Percentiles rank a stretch among this genome's conserved stretches.
phyloP scores from a whole-genome alignment of 2,797 vertebrate genomes.

The Delichon dasypus region DNA sequence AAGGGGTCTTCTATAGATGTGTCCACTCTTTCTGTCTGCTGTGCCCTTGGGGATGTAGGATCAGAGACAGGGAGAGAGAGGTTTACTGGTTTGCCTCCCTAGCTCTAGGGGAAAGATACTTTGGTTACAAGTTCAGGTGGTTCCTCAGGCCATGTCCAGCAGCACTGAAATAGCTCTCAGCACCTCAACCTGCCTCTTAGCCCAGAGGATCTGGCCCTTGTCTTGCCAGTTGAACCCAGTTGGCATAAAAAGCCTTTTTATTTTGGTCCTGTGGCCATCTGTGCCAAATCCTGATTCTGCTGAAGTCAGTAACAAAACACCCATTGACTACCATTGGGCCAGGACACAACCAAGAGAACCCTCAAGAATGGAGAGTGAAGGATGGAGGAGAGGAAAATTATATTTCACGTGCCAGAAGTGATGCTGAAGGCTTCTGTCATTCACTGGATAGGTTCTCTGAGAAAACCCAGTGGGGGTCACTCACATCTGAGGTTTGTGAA shows the following conservation, averaged over 20 bases:
- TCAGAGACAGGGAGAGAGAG: neutral
- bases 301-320: conserved; percentile 27
- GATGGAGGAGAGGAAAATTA: conserved; percentile 2
- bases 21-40: neutral
- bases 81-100: neutral
- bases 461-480: neutral
- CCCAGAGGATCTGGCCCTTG: neutral
- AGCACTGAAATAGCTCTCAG: neutral
- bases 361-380: conserved; percentile 16
- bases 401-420: neutral
- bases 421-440: neutral
- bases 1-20: neutral
- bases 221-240: conserved; percentile 25
- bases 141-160: neutral
- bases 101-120: neutral
- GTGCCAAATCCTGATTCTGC: conserved; percentile 19
- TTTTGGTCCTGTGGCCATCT: conserved; percentile 6
- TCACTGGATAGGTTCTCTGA: neutral
- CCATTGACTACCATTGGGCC: neutral
- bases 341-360: neutral
- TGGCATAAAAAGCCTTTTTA: conserved; percentile 51
- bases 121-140: neutral
- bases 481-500: neutral
- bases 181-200: neutral
- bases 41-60: neutral